Percentiles rank a stretch among this genome's conserved stretches.
Conservation (phyloP, 2,888 invertebrate species). For the Iselma pallidipennis region DNA sequence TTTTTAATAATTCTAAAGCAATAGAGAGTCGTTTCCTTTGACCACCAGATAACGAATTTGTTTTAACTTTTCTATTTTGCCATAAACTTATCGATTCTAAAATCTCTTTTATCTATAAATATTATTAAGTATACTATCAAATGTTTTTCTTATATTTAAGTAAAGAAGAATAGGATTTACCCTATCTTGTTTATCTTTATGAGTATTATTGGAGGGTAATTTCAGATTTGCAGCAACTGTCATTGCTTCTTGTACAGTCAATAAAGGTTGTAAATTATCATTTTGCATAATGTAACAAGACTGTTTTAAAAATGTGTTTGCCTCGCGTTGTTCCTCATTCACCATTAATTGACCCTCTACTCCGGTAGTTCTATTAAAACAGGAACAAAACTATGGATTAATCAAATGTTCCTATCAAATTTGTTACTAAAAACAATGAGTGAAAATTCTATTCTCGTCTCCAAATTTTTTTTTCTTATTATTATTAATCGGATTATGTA, state of each 20-base stretch:
- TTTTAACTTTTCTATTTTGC: conserved; percentile 67
- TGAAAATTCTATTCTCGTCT: no score
- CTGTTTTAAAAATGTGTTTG: conserved; percentile 70
- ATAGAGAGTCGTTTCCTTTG: conserved; percentile 89
- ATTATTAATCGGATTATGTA: no score
- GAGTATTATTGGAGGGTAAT: conserved; percentile 67
- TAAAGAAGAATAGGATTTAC: conserved; percentile 56
- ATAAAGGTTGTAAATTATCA: conserved; percentile 76
- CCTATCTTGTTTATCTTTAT: conserved; percentile 66
- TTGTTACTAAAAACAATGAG: no score
- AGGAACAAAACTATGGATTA: no score
- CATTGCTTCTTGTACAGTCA: conserved; percentile 87
- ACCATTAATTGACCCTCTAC: conserved; percentile 71
- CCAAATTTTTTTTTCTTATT: no score
- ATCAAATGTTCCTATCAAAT: no score
- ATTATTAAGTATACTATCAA: conserved; percentile 12
- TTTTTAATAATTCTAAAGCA: conserved; percentile 87
- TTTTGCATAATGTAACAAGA: conserved; percentile 93
- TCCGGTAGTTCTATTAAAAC: conserved; percentile 53
- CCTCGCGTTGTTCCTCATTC: conserved; percentile 71
- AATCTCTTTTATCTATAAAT: conserved; percentile 75
- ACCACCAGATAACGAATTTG: conserved; percentile 80
- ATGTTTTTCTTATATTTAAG: no score
- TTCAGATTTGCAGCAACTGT: conserved; percentile 85
- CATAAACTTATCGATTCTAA: conserved; percentile 75